Conservation (phyloP, 2,113 vertebrate species). For the Mixornis gularis region DNA sequence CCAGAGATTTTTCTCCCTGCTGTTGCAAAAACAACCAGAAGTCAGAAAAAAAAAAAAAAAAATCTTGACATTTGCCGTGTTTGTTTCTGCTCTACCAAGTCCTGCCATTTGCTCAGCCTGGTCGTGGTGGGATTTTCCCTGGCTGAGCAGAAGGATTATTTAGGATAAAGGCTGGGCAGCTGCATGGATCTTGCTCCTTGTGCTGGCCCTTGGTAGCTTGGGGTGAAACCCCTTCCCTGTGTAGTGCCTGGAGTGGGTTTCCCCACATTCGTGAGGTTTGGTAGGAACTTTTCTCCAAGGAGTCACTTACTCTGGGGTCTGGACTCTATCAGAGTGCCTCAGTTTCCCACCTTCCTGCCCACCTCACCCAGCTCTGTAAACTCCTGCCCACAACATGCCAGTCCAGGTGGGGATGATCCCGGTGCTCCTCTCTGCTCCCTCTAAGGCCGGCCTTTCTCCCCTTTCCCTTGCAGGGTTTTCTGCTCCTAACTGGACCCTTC, state of each 20-base stretch:
- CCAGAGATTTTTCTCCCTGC: background rate
- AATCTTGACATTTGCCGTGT: conserved; percentile 7
- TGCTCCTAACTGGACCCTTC: conserved; percentile 70
- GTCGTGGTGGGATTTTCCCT: background rate
- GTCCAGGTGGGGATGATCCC: background rate
- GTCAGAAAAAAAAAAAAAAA: background rate
- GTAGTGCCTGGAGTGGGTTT: background rate
- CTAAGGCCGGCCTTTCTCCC: conserved; percentile 15
- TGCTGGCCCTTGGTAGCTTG: background rate
- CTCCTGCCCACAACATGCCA: rapidly evolving
- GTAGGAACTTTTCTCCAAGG: background rate
- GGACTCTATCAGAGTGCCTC: background rate
- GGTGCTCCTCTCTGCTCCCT: background rate
- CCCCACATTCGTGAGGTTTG: background rate
- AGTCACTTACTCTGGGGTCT: background rate
- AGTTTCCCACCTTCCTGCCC: background rate
- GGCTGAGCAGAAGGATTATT: conserved; percentile 29
- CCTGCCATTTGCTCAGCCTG: conserved; percentile 34
- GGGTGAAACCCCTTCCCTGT: background rate
- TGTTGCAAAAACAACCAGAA: background rate
- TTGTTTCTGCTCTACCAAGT: background rate
- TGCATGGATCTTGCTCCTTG: background rate
- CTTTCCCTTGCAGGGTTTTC: conserved; percentile 74
- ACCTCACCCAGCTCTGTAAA: background rate
- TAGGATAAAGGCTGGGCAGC: background rate